These are phyloP conservation scores for Morpho deidamia DNA, from an alignment of 2,888 invertebrate genomes.

Conservation along the genomic window DNA sequence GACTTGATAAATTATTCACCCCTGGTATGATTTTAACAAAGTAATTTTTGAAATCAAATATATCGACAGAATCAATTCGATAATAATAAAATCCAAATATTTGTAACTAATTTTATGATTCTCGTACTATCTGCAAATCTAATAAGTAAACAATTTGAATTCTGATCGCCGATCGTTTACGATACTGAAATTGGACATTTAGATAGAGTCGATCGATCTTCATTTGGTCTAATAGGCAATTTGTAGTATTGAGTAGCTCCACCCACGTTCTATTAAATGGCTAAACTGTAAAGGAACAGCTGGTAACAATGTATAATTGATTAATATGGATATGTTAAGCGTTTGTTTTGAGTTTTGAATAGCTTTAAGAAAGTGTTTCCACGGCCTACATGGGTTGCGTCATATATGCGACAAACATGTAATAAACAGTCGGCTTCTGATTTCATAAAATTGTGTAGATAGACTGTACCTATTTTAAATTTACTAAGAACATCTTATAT, in stretches of 20 bases:
- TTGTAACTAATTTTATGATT: too few species aligned
- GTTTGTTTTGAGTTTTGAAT: slow-evolving; percentile 5
- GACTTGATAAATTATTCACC: too few species aligned
- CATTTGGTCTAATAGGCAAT: slow-evolving; percentile 19
- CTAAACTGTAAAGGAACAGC: slow-evolving; percentile 7
- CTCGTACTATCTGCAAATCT: too few species aligned
- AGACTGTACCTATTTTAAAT: neutral
- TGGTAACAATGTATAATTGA: slow-evolving; percentile 9
- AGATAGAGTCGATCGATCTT: slow-evolving; percentile 19
- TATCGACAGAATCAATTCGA: too few species aligned
- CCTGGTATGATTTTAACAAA: too few species aligned
- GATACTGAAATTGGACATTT: slow-evolving; percentile 9
- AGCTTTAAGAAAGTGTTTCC: neutral
- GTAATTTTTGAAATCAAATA: too few species aligned
- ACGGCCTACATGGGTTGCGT: neutral
- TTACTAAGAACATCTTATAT: too few species aligned
- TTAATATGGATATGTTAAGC: neutral
- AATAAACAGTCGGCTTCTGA: neutral
- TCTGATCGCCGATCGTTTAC: neutral
- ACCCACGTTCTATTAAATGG: slow-evolving; percentile 13
- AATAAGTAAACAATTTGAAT: too few species aligned
- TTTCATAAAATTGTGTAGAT: neutral
- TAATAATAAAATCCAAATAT: too few species aligned
- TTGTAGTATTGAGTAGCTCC: slow-evolving; percentile 4
- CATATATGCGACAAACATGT: neutral